Evolutionary conservation across 1,140 invertebrate genomes (phyloP).

Genomic region (Campoletis sonorensis): DNA sequence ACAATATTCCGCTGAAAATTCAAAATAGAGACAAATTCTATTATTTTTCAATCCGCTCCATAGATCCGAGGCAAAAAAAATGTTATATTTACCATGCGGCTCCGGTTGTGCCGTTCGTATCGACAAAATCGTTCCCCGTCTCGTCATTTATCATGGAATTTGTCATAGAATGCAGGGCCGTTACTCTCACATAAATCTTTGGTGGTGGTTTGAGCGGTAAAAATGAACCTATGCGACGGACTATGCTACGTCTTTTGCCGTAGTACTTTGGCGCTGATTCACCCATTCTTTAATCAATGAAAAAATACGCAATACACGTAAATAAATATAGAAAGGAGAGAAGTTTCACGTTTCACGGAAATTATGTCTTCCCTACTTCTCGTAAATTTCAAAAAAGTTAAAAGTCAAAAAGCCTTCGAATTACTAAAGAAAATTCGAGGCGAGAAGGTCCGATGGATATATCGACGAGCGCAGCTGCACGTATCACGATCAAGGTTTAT

Average conservation of each 20-base stretch:
- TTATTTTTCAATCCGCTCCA: too few species aligned
- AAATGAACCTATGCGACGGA: constrained; percentile 73
- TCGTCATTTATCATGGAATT: constrained; percentile 75
- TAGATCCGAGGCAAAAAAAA: too few species aligned
- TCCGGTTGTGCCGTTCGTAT: constrained; percentile 59
- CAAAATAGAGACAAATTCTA: not conserved
- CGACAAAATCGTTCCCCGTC: constrained; percentile 59
- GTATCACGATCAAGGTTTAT: too few species aligned
- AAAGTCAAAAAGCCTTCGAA: too few species aligned
- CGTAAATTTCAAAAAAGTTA: too few species aligned
- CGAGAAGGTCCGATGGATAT: too few species aligned
- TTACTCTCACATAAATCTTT: constrained; percentile 75
- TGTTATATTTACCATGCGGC: too few species aligned
- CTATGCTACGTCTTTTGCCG: constrained; percentile 72
- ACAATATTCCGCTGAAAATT: constrained; percentile 62
- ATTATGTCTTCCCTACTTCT: too few species aligned
- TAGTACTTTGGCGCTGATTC: constrained; percentile 67
- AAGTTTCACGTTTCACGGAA: too few species aligned
- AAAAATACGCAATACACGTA: not conserved
- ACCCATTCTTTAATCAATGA: constrained; percentile 59
- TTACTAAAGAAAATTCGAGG: not conserved
- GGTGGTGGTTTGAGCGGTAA: constrained; percentile 73
- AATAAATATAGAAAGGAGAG: too few species aligned
- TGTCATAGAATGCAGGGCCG: constrained; percentile 74
- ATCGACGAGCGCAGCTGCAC: too few species aligned